Conservation (phyloP, 2,113 vertebrate species). For the Trematomus loennbergii region DNA sequence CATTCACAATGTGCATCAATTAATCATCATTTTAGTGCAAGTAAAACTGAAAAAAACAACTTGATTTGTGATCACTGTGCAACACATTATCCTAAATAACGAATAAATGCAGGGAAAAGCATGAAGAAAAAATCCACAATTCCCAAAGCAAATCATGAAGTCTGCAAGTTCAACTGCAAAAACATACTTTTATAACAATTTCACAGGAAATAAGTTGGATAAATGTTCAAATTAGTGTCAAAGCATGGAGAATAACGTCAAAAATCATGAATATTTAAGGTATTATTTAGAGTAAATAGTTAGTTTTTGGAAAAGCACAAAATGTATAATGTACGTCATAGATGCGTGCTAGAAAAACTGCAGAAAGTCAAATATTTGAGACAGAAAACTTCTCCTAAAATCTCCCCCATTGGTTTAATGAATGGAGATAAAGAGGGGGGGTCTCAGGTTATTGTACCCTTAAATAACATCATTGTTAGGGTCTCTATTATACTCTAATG, state of each 20-base stretch:
- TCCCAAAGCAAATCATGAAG: too few relatives aligned
- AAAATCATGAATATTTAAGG: too few relatives aligned
- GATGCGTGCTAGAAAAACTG: too few relatives aligned
- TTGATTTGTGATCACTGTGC: background rate
- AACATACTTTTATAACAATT: too few relatives aligned
- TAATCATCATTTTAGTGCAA: background rate
- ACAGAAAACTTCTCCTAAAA: background rate
- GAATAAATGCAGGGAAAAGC: too few relatives aligned
- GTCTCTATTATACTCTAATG: slow-evolving; percentile 51
- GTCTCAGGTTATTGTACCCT: slow-evolving; percentile 46
- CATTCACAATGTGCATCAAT: background rate
- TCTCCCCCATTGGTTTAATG: background rate
- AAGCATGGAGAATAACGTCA: background rate
- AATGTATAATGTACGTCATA: too few relatives aligned
- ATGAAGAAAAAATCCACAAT: too few relatives aligned
- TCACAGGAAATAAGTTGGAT: too few relatives aligned
- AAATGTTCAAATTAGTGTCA: too few relatives aligned
- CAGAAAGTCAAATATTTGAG: background rate
- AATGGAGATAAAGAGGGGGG: slow-evolving; percentile 8
- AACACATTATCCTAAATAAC: background rate
- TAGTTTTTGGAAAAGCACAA: too few relatives aligned
- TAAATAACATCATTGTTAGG: slow-evolving; percentile 71
- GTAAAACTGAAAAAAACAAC: background rate
- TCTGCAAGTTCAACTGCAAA: too few relatives aligned
- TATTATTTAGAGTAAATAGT: too few relatives aligned